phyloP scores from a whole-genome alignment of 92 coral and sea anemone genomes.

The Zoanthus sociatus region DNA sequence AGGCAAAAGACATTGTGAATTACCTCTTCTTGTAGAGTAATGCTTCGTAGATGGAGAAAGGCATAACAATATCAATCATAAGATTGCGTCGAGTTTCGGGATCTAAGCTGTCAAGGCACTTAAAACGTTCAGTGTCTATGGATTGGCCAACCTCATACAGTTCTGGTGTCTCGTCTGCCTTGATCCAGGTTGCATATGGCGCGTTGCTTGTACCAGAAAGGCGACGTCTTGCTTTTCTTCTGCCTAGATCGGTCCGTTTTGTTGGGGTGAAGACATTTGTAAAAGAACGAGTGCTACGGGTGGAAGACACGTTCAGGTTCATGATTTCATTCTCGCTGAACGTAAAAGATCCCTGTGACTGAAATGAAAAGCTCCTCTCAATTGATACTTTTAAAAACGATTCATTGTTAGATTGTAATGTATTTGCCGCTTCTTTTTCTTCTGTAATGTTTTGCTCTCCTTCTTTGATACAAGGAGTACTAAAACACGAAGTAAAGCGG shows the following conservation, averaged over 20 bases:
- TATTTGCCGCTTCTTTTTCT: background rate
- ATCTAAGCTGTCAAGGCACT: constrained; percentile 1
- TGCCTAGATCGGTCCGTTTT: background rate
- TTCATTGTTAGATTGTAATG: background rate
- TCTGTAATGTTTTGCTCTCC: background rate
- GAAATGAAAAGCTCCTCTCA: background rate
- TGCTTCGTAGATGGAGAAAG: background rate
- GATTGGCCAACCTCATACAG: constrained; percentile 2
- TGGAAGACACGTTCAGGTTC: background rate
- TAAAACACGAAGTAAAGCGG: background rate
- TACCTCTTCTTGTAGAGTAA: background rate
- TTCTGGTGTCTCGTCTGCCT: background rate
- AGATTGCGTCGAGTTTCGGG: background rate
- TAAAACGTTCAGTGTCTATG: background rate
- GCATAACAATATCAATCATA: background rate
- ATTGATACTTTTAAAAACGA: background rate
- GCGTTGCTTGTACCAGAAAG: background rate
- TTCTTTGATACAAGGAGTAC: background rate
- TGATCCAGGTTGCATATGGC: background rate
- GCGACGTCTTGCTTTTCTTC: background rate
- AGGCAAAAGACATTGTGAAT: background rate
- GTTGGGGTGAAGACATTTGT: background rate
- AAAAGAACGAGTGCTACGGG: background rate
- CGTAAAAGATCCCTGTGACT: background rate
- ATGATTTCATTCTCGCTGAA: background rate